Conservation (phyloP, 2,113 vertebrate species). For the Noctilio leporinus region DNA sequence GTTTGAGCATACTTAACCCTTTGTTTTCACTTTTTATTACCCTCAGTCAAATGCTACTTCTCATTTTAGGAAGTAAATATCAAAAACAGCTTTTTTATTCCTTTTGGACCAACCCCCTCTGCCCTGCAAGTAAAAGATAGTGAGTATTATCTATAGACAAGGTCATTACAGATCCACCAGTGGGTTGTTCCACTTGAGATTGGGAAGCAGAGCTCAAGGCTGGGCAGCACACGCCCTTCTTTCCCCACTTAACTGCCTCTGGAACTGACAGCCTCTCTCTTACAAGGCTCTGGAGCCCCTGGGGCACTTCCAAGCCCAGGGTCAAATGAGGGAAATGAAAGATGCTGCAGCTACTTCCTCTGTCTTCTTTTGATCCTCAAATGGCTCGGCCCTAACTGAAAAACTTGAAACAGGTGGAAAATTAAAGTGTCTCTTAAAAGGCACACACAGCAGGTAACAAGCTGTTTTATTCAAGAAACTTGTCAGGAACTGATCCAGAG, state of each 20-base stretch:
- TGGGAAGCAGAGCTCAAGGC: neutral
- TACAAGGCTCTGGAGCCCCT: neutral
- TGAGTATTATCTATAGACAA: neutral
- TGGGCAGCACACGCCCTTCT: neutral
- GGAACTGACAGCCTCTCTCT: neutral
- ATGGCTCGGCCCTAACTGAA: neutral
- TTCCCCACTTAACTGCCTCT: neutral
- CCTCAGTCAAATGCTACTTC: neutral
- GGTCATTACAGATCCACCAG: neutral
- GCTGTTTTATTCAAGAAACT: constrained; percentile 25
- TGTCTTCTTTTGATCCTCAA: constrained; percentile 25
- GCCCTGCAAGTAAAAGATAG: neutral
- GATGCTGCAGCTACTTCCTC: neutral
- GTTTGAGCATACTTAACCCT: neutral
- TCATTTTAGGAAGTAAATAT: constrained; percentile 2
- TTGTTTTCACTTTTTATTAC: neutral
- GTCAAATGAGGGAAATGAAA: neutral
- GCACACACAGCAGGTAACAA: neutral
- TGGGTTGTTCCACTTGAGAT: rapidly evolving
- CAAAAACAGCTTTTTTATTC: neutral
- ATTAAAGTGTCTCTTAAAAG: constrained; percentile 41
- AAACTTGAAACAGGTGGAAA: constrained; percentile 32
- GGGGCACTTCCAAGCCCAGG: neutral
- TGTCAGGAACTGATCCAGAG: neutral
- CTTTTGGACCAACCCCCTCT: neutral